Conservation (phyloP, 2,888 invertebrate genomes). For the Lasioglossum leucozonium region DNA sequence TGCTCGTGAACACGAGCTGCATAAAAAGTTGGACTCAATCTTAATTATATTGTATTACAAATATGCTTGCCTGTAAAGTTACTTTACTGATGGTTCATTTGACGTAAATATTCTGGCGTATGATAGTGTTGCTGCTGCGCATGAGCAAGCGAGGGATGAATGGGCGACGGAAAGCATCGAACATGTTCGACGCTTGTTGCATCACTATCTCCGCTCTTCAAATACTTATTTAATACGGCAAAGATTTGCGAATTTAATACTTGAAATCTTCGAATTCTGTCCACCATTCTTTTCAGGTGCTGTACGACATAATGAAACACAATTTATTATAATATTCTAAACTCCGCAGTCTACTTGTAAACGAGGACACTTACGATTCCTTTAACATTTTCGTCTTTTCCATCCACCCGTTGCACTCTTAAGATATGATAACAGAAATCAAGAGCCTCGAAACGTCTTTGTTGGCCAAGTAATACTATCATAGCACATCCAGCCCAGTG, state of each 20-base stretch:
- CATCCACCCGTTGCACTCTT: constrained; percentile 97
- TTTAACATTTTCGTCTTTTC: constrained; percentile 97
- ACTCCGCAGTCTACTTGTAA: not conserved
- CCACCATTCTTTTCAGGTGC: constrained; percentile 98
- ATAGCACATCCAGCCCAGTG: constrained; percentile 99
- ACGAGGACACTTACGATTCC: constrained; percentile 93
- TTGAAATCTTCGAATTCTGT: constrained; percentile 98
- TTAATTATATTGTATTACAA: constrained; percentile 45
- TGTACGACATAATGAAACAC: constrained; percentile 83
- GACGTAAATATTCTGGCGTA: constrained; percentile 85
- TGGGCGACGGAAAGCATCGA: constrained; percentile 97
- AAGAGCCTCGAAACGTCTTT: constrained; percentile 97
- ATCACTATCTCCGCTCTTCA: constrained; percentile 93
- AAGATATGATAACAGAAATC: constrained; percentile 99
- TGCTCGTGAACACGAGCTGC: constrained; percentile 9
- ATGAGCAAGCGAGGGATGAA: constrained; percentile 90
- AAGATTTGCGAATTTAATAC: constrained; percentile 99
- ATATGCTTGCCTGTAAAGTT: constrained; percentile 39
- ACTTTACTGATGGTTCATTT: constrained; percentile 82
- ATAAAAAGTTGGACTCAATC: constrained; percentile 49
- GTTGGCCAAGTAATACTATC: constrained; percentile 97
- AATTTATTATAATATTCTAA: constrained; percentile 16
- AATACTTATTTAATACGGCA: constrained; percentile 96
- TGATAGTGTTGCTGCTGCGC: constrained; percentile 87
- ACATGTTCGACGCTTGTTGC: constrained; percentile 97